phyloP scores from a whole-genome alignment of 1,140 invertebrate species.

The Bombus impatiens region DNA sequence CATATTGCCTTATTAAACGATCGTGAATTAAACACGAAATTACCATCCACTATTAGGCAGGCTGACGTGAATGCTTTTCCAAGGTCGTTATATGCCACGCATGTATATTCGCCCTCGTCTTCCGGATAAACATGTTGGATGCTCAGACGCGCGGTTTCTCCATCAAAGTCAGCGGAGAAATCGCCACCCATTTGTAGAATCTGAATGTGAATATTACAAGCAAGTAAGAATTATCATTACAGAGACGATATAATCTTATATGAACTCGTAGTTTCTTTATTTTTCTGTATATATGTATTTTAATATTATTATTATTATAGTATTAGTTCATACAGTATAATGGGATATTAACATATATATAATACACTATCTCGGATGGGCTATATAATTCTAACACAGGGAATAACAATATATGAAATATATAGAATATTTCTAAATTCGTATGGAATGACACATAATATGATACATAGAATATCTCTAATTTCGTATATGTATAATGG shows the following conservation, averaged over 20 bases:
- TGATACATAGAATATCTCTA: too few species aligned
- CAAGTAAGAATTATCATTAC: not conserved
- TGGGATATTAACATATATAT: too few species aligned
- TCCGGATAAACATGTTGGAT: constrained; percentile 92
- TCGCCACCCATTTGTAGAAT: constrained; percentile 86
- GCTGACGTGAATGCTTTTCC: constrained; percentile 91
- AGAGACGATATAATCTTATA: not conserved
- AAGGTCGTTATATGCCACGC: constrained; percentile 90
- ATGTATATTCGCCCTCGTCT: constrained; percentile 95
- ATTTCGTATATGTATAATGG: not conserved
- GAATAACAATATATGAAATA: too few species aligned
- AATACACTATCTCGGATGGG: too few species aligned
- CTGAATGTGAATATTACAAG: constrained; percentile 71
- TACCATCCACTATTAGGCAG: constrained; percentile 91
- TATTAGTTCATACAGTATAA: too few species aligned
- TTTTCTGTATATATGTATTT: not conserved
- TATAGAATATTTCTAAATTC: too few species aligned
- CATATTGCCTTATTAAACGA: not conserved
- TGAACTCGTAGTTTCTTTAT: too few species aligned
- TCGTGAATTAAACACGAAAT: constrained; percentile 62
- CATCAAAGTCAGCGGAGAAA: constrained; percentile 87
- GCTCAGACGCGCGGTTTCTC: constrained; percentile 86
- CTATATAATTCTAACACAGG: too few species aligned
- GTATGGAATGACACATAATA: too few species aligned
- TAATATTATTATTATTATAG: not conserved